These are phyloP conservation scores for Ifrita kowaldi DNA, from an alignment of 2,113 vertebrate genomes.

Conservation along the genomic window DNA sequence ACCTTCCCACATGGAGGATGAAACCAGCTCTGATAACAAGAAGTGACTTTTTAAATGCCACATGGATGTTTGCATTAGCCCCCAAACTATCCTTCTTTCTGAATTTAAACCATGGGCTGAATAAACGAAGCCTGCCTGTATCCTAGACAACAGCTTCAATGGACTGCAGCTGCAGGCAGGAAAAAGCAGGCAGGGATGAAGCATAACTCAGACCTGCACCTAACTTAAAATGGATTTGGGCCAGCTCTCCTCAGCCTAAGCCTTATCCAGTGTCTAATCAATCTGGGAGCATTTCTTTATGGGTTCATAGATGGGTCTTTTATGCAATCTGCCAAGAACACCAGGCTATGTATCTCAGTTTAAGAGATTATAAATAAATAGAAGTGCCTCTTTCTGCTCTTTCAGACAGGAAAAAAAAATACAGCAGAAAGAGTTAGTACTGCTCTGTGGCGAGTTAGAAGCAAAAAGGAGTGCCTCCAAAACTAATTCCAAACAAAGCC, in stretches of 20 bases:
- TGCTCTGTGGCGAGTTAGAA: neutral
- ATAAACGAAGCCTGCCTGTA: neutral
- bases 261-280: neutral
- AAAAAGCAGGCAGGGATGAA: neutral
- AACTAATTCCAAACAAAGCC: neutral
- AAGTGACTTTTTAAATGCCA: neutral
- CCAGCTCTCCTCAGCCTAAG: neutral
- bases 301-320: neutral
- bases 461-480: neutral
- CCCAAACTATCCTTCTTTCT: neutral
- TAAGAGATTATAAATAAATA: slow-evolving; percentile 5
- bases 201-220: neutral
- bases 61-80: neutral
- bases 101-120: neutral
- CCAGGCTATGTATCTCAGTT: neutral
- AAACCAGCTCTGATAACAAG: neutral
- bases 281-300: neutral
- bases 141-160: slow-evolving; percentile 33
- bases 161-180: neutral
- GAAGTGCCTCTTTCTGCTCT: neutral
- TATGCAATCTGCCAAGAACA: neutral
- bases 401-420: neutral
- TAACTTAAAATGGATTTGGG: neutral
- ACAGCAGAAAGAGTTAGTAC: neutral
- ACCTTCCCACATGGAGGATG: neutral